Evolutionary conservation across 1,140 invertebrate species (phyloP).

Genomic region (Potamilus streckersoni): DNA sequence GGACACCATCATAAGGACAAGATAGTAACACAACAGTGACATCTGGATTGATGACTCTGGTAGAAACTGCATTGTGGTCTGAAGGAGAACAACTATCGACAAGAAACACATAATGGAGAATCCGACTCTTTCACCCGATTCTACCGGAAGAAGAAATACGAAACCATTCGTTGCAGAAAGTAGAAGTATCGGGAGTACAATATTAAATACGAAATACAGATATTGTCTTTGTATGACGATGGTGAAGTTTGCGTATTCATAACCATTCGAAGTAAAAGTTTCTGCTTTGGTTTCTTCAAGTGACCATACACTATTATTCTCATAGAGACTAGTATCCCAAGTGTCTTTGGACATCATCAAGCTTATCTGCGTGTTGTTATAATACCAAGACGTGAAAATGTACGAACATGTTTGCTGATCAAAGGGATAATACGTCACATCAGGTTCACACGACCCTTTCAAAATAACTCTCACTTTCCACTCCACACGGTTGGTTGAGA

Average conservation of each 20-base stretch:
- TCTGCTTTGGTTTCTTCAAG: slow-evolving; percentile 17
- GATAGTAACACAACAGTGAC: slow-evolving; percentile 18
- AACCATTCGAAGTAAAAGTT: not conserved
- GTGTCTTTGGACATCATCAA: slow-evolving; percentile 4
- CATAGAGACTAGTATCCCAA: slow-evolving; percentile 6
- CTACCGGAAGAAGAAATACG: slow-evolving; percentile 28
- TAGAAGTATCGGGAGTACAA: slow-evolving; percentile 16
- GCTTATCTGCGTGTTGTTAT: not conserved
- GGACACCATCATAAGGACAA: slow-evolving; percentile 15
- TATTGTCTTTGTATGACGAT: slow-evolving; percentile 9
- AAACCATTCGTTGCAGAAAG: slow-evolving; percentile 8
- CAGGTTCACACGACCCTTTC: slow-evolving; percentile 17
- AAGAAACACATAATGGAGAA: slow-evolving; percentile 19
- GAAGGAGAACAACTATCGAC: slow-evolving; percentile 16
- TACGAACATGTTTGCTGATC: slow-evolving; percentile 18
- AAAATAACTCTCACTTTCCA: slow-evolving; percentile 15
- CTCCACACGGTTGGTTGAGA: slow-evolving; percentile 6
- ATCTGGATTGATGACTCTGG: slow-evolving; percentile 14
- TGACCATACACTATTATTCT: slow-evolving; percentile 29
- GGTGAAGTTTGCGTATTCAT: slow-evolving; percentile 10
- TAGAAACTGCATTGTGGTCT: slow-evolving; percentile 11
- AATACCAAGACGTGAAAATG: slow-evolving; percentile 10
- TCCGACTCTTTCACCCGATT: slow-evolving; percentile 9
- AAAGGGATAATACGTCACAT: slow-evolving; percentile 27
- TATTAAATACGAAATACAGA: slow-evolving; percentile 14